Evolutionary conservation across 2,797 vertebrate species (phyloP).

Genomic region (Alectoris magna): DNA sequence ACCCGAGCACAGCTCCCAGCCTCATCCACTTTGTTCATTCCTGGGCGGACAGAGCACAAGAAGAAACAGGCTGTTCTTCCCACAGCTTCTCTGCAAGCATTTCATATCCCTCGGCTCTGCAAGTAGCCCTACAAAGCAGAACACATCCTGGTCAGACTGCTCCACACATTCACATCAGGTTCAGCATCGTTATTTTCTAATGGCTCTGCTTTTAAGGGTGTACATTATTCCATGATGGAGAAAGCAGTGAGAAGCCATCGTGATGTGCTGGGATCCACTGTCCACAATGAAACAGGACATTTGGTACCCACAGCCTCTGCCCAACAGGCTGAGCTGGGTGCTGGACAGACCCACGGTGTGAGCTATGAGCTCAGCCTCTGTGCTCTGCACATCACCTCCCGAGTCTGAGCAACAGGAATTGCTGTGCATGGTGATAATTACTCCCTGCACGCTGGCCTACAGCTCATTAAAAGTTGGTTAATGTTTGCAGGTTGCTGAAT

Average conservation of each 20-base stretch:
- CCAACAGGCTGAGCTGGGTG: background rate
- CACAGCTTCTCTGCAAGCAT: background rate
- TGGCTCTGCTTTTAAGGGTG: background rate
- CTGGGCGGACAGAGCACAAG: background rate
- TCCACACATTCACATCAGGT: background rate
- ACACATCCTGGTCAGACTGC: background rate
- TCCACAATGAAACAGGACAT: constrained; percentile 9
- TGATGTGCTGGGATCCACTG: background rate
- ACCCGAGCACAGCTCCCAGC: background rate
- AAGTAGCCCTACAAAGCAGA: background rate
- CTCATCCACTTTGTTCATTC: background rate
- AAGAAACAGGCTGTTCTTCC: background rate
- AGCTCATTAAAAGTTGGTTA: constrained; percentile 71
- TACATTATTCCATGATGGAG: background rate
- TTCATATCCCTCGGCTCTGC: background rate
- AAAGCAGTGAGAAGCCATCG: background rate
- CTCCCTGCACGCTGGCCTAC: constrained; percentile 58
- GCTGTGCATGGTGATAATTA: constrained; percentile 45
- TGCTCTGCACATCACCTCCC: background rate
- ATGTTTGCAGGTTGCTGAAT: constrained; percentile 65
- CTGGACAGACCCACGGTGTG: background rate
- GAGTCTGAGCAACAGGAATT: constrained; percentile 48
- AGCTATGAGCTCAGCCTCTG: constrained; percentile 32
- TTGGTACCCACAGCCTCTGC: constrained; percentile 13
- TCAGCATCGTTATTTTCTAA: background rate